A percentile compares a stretch with the other conserved stretches of the same genome.
phyloP scores from a whole-genome alignment of 1,140 invertebrate genomes.

The Eriosoma lanigerum region DNA sequence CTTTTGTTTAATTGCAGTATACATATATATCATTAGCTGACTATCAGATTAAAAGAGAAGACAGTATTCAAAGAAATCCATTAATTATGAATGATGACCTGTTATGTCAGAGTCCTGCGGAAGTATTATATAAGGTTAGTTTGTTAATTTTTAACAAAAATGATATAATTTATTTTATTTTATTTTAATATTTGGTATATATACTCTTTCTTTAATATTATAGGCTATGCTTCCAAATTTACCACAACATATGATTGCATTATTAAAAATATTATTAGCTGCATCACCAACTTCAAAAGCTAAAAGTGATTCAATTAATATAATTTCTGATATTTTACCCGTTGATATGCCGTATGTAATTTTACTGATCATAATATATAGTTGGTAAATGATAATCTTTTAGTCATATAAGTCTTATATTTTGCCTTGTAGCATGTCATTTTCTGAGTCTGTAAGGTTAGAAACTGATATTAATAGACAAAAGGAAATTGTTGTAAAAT shows the following conservation, averaged over 20 bases:
- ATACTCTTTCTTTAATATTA: too few relatives aligned
- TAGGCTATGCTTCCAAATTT: conserved; percentile 84
- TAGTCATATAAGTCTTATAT: conserved; percentile 58
- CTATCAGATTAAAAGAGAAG: conserved; percentile 79
- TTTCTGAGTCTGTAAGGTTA: conserved; percentile 94
- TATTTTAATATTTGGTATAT: too few relatives aligned
- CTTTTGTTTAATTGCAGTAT: conserved; percentile 57
- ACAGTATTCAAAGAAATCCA: conserved; percentile 77
- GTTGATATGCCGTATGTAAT: conserved; percentile 81
- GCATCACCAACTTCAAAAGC: conserved; percentile 96
- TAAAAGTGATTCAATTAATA: conserved; percentile 98
- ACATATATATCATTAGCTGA: conserved; percentile 83
- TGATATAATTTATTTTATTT: too few relatives aligned
- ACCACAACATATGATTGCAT: conserved; percentile 94
- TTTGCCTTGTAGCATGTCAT: conserved; percentile 67
- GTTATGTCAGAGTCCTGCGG: conserved; percentile 76
- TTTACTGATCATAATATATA: conserved; percentile 56
- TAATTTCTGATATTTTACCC: conserved; percentile 94
- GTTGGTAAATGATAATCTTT: conserved; percentile 54
- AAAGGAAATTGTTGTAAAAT: conserved; percentile 98
- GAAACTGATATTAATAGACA: conserved; percentile 97
- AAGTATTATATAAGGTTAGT: conserved; percentile 76
- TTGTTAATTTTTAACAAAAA: background rate
- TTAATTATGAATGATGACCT: conserved; percentile 67
- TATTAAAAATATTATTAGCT: conserved; percentile 95